Evolutionary conservation across 2,888 invertebrate species (phyloP).

Genomic region (Campaea margaritaria): DNA sequence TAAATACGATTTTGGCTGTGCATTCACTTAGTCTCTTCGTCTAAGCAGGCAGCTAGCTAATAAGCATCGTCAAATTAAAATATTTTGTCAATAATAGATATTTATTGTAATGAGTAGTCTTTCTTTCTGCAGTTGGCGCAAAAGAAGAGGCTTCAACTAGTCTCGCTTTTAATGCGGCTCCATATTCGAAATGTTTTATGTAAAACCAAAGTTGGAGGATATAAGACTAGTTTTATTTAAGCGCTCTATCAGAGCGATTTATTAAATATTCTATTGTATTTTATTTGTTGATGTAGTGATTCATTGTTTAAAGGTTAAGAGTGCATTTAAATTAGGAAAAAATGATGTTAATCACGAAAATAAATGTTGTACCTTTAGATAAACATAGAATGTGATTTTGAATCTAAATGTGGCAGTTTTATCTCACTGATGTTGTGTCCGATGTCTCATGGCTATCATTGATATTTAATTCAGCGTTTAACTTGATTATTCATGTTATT

Average conservation of each 20-base stretch:
- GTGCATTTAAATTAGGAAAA: constrained; percentile 32
- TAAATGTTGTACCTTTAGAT: constrained; percentile 24
- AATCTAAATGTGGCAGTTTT: constrained; percentile 19
- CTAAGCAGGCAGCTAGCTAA: constrained; percentile 6
- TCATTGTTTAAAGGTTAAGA: constrained; percentile 39
- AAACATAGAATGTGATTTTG: constrained; percentile 19
- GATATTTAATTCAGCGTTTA: background rate
- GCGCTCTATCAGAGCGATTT: constrained; percentile 20
- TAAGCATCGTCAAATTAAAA: constrained; percentile 21
- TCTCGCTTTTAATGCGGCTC: constrained; percentile 67
- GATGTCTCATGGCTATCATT: background rate
- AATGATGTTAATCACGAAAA: constrained; percentile 24
- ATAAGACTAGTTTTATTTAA: constrained; percentile 37
- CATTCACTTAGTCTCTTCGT: constrained; percentile 24
- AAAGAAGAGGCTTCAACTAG: constrained; percentile 73
- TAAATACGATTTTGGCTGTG: constrained; percentile 35
- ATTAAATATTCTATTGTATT: constrained; percentile 37
- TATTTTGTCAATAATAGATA: constrained; percentile 19
- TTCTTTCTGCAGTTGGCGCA: constrained; percentile 66
- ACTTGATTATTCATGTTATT: no score
- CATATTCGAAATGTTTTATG: constrained; percentile 80
- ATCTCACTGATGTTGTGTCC: constrained; percentile 19
- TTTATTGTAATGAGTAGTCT: constrained; percentile 28
- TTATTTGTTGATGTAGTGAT: constrained; percentile 46
- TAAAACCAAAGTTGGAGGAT: constrained; percentile 59